phyloP scores from a whole-genome alignment of 2,888 invertebrate genomes.

The Gortyna flavago region DNA sequence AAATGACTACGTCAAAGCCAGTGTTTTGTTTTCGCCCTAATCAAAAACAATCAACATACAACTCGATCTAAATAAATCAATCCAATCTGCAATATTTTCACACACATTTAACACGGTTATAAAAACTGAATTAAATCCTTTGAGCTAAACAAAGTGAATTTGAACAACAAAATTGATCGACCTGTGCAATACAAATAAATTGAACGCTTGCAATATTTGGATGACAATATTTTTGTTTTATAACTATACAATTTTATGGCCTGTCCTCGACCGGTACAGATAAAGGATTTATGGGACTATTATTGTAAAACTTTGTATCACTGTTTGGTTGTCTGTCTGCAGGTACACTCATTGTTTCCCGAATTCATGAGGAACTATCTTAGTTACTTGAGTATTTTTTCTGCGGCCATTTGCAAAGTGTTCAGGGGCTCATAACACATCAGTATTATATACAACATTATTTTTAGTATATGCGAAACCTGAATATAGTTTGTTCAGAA shows the following conservation, averaged over 20 bases:
- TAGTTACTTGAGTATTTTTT: background rate
- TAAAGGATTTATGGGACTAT: slow-evolving; percentile 43
- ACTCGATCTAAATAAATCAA: slow-evolving; percentile 19
- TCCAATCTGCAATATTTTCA: slow-evolving; percentile 37
- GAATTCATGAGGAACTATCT: background rate
- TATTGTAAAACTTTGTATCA: slow-evolving; percentile 12
- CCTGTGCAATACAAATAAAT: slow-evolving; percentile 50
- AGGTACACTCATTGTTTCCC: background rate
- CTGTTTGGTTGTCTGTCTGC: background rate
- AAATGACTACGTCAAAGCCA: background rate
- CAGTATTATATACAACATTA: too few relatives aligned
- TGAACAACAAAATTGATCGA: slow-evolving; percentile 44
- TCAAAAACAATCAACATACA: slow-evolving; percentile 3
- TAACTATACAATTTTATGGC: slow-evolving; percentile 49
- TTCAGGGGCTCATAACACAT: too few relatives aligned
- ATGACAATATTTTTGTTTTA: slow-evolving; percentile 55
- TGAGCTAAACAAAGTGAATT: slow-evolving; percentile 51
- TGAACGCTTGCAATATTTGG: slow-evolving; percentile 60
- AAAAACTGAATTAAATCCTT: slow-evolving; percentile 46
- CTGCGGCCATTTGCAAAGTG: too few relatives aligned
- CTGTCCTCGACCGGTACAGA: slow-evolving; percentile 24
- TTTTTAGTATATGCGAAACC: too few relatives aligned
- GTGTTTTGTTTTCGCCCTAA: background rate
- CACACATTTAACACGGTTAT: slow-evolving; percentile 33
- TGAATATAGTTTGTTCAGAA: too few relatives aligned